Conservation (phyloP, 2,113 vertebrate species). For the Nestor notabilis region DNA sequence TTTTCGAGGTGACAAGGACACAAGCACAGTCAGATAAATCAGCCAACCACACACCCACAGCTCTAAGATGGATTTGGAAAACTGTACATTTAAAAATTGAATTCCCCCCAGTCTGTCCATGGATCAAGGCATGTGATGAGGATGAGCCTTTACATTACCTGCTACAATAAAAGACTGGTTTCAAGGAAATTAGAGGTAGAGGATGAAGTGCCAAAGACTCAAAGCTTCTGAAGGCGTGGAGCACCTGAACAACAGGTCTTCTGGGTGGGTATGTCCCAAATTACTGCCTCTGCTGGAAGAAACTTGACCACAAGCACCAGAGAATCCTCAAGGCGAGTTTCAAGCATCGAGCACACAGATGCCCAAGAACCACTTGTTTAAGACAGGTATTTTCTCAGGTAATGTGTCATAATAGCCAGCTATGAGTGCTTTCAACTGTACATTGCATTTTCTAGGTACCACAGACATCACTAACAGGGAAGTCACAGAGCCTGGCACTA, state of each 20-base stretch:
- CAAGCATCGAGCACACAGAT: background rate
- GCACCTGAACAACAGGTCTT: background rate
- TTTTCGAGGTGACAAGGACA: background rate
- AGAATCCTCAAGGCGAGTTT: background rate
- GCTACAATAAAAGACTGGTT: background rate
- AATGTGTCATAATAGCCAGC: background rate
- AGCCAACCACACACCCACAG: background rate
- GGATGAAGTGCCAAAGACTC: background rate
- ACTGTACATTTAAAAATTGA: background rate
- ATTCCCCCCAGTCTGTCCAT: background rate
- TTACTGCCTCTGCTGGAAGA: background rate
- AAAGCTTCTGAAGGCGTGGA: background rate
- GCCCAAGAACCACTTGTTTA: background rate
- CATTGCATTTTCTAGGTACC: slow-evolving; percentile 11
- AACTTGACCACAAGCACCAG: background rate
- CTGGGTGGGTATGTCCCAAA: background rate
- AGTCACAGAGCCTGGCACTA: background rate
- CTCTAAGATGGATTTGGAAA: background rate
- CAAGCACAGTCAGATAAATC: background rate
- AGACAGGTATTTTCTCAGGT: background rate
- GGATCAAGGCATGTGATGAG: background rate
- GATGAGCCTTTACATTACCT: background rate
- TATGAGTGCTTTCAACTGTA: slow-evolving; percentile 18
- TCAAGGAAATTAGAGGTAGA: background rate
- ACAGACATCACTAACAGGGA: background rate